phyloP scores from a whole-genome alignment of 2,797 vertebrate genomes.

The Enteromius viviparus region DNA sequence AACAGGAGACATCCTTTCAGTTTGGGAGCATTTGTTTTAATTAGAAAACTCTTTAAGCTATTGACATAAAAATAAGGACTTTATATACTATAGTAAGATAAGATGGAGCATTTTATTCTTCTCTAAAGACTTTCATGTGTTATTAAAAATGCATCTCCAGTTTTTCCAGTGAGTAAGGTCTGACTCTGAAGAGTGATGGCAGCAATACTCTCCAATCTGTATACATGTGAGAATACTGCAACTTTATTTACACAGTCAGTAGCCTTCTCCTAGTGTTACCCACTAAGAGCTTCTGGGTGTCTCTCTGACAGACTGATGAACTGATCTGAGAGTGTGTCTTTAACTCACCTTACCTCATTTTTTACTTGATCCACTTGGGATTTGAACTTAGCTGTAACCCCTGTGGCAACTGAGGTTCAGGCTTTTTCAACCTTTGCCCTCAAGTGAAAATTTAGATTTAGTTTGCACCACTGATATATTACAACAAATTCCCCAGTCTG shows the following conservation, averaged over 20 bases:
- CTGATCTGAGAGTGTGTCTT: constrained; percentile 18
- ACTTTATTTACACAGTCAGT: constrained; percentile 50
- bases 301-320: constrained; percentile 49
- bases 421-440: constrained; percentile 50
- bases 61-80: neutral
- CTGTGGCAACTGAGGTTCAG: constrained; percentile 25
- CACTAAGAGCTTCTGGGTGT: constrained; percentile 29
- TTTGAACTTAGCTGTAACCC: constrained; percentile 26
- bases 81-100: neutral
- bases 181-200: constrained; percentile 12
- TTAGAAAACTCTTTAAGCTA: constrained; percentile 12
- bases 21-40: constrained; percentile 29
- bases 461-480: neutral
- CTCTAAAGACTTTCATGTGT: neutral
- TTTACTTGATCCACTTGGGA: constrained; percentile 44
- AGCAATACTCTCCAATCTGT: constrained; percentile 42
- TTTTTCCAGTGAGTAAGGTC: neutral
- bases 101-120: constrained; percentile 11
- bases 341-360: constrained; percentile 19
- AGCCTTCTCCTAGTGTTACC: constrained; percentile 43
- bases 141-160: constrained; percentile 25
- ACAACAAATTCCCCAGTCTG: constrained; percentile 9
- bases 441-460: constrained; percentile 45
- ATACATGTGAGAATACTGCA: constrained; percentile 24
- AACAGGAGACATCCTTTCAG: constrained; percentile 23